Evolutionary conservation across 2,888 invertebrate species (phyloP).

Genomic region (Desoria tigrina): DNA sequence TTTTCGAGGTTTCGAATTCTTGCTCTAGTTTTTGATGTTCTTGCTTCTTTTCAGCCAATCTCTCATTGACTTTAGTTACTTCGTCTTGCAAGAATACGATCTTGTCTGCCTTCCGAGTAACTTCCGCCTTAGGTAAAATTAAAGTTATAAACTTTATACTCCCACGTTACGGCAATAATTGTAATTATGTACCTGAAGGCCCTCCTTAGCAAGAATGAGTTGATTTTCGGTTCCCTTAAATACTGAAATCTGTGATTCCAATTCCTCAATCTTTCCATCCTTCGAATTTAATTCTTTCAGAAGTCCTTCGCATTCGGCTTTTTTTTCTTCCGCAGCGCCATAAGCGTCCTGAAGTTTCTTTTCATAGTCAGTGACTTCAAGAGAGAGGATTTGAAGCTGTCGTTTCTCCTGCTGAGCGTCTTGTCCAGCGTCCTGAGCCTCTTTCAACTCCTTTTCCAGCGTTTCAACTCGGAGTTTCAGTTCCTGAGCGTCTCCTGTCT

Average conservation of each 20-base stretch:
- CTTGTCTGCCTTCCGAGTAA: conserved; percentile 48
- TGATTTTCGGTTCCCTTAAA: conserved; percentile 36
- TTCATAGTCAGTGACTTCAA: conserved; percentile 52
- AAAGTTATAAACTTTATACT: background rate
- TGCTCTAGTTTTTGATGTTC: conserved; percentile 43
- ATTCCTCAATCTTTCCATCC: conserved; percentile 33
- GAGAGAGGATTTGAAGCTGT: conserved; percentile 48
- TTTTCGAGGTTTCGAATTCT: conserved; percentile 47
- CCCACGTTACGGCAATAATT: background rate
- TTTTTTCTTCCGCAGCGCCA: conserved; percentile 43
- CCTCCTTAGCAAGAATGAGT: conserved; percentile 41
- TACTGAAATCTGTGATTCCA: conserved; percentile 31
- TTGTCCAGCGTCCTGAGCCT: conserved; percentile 41
- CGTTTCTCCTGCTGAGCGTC: conserved; percentile 49
- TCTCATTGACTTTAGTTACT: conserved; percentile 47
- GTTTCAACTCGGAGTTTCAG: conserved; percentile 35
- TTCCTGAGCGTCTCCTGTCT: conserved; percentile 35
- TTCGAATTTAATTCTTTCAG: conserved; percentile 28
- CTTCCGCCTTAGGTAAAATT: conserved; percentile 38
- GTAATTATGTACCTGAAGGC: conserved; percentile 37
- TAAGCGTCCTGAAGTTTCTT: conserved; percentile 49
- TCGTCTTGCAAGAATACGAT: conserved; percentile 50
- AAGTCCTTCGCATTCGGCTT: conserved; percentile 39
- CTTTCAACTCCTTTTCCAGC: conserved; percentile 49
- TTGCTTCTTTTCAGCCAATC: conserved; percentile 44